A percentile compares a stretch with the other conserved stretches of the same genome.
phyloP scores from a whole-genome alignment of 2,797 vertebrate genomes.

The Myripristis jacobus region DNA sequence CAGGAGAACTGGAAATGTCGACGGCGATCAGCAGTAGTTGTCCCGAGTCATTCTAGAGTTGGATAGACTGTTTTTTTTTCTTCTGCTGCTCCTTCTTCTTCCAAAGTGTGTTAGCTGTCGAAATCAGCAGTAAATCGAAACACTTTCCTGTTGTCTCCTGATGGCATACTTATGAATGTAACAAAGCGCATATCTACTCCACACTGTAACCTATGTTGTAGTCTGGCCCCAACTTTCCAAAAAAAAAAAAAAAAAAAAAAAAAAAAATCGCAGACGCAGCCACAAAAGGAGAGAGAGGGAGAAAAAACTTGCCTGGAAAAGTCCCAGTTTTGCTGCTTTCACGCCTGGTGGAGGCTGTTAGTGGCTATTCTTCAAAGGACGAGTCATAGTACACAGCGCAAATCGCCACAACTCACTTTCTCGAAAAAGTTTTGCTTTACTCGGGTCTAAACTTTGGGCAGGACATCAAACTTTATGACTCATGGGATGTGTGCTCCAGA shows the following conservation, averaged over 20 bases:
- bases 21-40: constrained; percentile 67
- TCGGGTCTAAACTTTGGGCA: constrained; percentile 85
- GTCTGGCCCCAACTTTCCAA: constrained; percentile 52
- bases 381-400: constrained; percentile 56
- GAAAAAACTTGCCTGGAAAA: constrained; percentile 9
- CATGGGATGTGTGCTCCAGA: constrained; percentile 78
- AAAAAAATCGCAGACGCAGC: constrained; percentile 7
- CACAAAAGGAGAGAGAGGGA: constrained; percentile 41
- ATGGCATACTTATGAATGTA: constrained; percentile 75
- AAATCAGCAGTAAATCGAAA: constrained; percentile 64
- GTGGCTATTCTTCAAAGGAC: constrained; percentile 4
- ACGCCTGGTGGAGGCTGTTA: constrained; percentile 4
- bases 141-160: constrained; percentile 65
- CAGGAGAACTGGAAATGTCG: constrained; percentile 59
- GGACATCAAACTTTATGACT: constrained; percentile 87
- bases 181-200: constrained; percentile 83
- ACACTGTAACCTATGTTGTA: constrained; percentile 66
- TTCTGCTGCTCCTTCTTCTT: too few species aligned
- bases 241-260: constrained; percentile 33
- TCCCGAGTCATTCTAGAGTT: constrained; percentile 75
- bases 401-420: constrained; percentile 84
- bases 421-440: constrained; percentile 73
- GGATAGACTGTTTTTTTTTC: constrained; percentile 10
- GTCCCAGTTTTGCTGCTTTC: not conserved
- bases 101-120: constrained; percentile 75